These are phyloP conservation scores for Characodon lateralis DNA, from an alignment of 2,797 vertebrate species.

Conservation along the genomic window DNA sequence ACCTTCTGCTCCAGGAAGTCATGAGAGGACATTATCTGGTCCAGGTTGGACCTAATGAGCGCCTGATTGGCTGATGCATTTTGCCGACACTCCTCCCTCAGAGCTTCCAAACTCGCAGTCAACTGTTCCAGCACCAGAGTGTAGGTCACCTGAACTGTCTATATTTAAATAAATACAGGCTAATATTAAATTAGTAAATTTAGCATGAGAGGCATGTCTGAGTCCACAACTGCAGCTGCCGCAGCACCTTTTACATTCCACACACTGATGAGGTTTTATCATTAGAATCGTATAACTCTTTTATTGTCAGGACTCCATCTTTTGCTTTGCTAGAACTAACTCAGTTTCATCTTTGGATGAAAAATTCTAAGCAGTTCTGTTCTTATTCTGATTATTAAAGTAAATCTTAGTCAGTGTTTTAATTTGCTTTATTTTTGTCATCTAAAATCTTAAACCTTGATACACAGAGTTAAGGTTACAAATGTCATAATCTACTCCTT, in stretches of 20 bases:
- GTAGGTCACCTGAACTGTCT: constrained; percentile 85
- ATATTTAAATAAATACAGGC: background rate
- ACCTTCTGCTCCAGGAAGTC: constrained; percentile 86
- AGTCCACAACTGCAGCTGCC: background rate
- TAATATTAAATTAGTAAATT: background rate
- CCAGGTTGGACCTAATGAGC: constrained; percentile 86
- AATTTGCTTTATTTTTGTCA: no score
- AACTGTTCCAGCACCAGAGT: constrained; percentile 83
- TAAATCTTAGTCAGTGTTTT: no score
- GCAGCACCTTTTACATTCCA: no score
- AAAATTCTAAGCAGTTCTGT: background rate
- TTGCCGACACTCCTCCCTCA: constrained; percentile 83
- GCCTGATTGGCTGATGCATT: constrained; percentile 79
- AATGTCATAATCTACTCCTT: no score
- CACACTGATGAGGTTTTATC: background rate
- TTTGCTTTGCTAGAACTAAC: background rate
- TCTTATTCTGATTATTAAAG: no score
- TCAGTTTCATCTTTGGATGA: background rate
- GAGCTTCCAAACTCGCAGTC: constrained; percentile 70
- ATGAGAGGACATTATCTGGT: constrained; percentile 87
- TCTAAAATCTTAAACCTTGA: no score
- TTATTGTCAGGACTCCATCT: background rate
- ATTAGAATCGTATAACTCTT: background rate
- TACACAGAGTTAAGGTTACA: no score
- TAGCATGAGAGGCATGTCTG: background rate